Base-by-base conservation (phyloP, 2,888 invertebrate genomes). In the Calephelis perditalis region DNA sequence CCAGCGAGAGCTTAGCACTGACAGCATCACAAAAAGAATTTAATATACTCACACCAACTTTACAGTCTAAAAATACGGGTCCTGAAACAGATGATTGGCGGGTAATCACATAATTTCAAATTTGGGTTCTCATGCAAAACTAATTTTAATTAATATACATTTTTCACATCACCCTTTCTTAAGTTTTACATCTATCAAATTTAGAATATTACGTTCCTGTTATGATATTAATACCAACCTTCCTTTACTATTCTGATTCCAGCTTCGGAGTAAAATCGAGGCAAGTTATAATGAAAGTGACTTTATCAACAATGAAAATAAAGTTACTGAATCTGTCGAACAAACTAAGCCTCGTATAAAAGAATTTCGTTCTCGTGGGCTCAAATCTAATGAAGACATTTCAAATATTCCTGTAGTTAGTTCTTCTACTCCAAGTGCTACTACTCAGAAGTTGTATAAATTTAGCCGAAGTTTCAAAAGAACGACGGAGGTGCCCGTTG, bases 21-120 rank as follows among this genome's bases (percentile, higher is more conserved):
- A 91, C 80, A 84, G 86, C 86, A 80, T 88, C 91, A 77, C 86
- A 91, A 75, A 88, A 83, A 80, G 81, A 87, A 72, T 82, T 81
- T 72, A 86, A 85, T 74, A 83, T 86, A 62, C 81, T 81, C 75
- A 77, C 82, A 71, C 73, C 83, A 72, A 75, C 86, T 74, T 71
- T 79, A 81, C 85, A 84, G 72, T 75, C 82, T 64, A 81, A 81
- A 74, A 78, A 78, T 71, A 83, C 81, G 69, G 78, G 78, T 68
- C 75, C 80, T 67, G 77, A 75, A 64, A 79, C 77, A 78, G 83
- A 84, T 71, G 87, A 77, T 70, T 76, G 83, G 74, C 82, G 83
- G 91, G 91, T 91, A 90, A 86, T 69, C 58, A 61, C 67, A 57
- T n/a, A 57, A 26, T 57, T 58, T 56, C 35, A 60, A 60, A 46